Evolutionary conservation across 2,113 vertebrate species (phyloP).

Genomic region (Tonatia bakeri): DNA sequence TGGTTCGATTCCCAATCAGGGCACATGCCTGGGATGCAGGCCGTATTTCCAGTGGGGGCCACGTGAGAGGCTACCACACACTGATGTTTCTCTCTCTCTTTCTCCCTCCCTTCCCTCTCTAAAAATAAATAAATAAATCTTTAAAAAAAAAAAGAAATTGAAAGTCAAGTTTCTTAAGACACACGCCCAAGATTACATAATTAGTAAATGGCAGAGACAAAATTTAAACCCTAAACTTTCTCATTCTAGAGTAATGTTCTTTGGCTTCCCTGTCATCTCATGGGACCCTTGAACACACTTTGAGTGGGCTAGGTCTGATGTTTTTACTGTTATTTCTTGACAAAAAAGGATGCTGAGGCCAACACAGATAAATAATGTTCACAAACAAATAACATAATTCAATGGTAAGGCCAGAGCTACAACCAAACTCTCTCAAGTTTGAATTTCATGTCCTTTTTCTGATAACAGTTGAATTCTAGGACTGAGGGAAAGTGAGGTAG

Average conservation of each 20-base stretch:
- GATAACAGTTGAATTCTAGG: neutral
- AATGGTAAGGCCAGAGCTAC: neutral
- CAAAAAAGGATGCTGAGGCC: neutral
- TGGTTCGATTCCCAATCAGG: too few species aligned
- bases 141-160: neutral
- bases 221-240: neutral
- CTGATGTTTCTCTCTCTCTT: too few species aligned
- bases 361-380: neutral
- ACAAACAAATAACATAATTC: neutral
- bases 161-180: neutral
- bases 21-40: too few species aligned
- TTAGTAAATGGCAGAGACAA: neutral
- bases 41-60: too few species aligned
- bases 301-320: neutral
- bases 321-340: neutral
- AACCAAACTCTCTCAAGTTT: neutral
- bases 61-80: too few species aligned
- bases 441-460: neutral
- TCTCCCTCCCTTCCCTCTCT: too few species aligned
- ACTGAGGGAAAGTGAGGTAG: neutral
- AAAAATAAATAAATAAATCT: too few species aligned
- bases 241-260: accelerated
- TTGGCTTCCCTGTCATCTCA: neutral
- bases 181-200: accelerated
- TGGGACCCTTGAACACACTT: neutral